A percentile compares a stretch with the other conserved stretches of the same genome.
These are phyloP conservation scores for Macrosteles quadrilineatus DNA, from an alignment of 1,140 invertebrate genomes.

Conservation along the genomic window DNA sequence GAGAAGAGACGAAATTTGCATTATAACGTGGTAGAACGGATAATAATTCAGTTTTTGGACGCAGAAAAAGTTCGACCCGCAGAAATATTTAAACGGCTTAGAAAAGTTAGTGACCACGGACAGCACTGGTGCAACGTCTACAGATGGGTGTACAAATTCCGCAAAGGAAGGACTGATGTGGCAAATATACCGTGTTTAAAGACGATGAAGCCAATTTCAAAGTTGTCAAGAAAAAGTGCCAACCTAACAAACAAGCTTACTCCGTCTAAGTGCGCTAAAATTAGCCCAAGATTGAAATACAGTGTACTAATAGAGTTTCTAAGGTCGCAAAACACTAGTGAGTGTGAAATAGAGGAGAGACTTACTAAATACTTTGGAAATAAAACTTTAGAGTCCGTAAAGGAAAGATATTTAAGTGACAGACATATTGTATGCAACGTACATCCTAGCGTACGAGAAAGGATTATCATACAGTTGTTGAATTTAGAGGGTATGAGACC, in stretches of 20 bases:
- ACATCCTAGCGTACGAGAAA: neutral
- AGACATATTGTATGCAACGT: neutral
- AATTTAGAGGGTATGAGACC: neutral
- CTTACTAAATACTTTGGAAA: too few relatives aligned
- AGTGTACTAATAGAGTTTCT: too few relatives aligned
- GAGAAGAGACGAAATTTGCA: neutral
- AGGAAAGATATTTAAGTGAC: too few relatives aligned
- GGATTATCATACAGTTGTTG: neutral
- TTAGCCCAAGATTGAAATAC: too few relatives aligned
- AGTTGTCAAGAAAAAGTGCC: too few relatives aligned
- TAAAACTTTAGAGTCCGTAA: too few relatives aligned
- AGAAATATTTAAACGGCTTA: neutral
- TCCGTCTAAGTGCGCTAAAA: too few relatives aligned
- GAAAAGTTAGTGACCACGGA: neutral
- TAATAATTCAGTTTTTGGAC: neutral
- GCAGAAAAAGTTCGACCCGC: neutral
- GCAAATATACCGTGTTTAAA: neutral
- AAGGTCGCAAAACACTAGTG: too few relatives aligned
- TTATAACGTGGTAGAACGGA: neutral
- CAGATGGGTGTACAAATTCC: neutral
- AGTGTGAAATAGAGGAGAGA: too few relatives aligned
- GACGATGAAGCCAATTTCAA: too few relatives aligned
- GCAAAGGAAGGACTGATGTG: neutral
- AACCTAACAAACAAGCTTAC: too few relatives aligned
- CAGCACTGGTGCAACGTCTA: constrained; percentile 7